Percentiles rank a stretch among this genome's conserved stretches.
phyloP scores from a whole-genome alignment of 1,140 invertebrate species.

The Brachionus calyciflorus region DNA sequence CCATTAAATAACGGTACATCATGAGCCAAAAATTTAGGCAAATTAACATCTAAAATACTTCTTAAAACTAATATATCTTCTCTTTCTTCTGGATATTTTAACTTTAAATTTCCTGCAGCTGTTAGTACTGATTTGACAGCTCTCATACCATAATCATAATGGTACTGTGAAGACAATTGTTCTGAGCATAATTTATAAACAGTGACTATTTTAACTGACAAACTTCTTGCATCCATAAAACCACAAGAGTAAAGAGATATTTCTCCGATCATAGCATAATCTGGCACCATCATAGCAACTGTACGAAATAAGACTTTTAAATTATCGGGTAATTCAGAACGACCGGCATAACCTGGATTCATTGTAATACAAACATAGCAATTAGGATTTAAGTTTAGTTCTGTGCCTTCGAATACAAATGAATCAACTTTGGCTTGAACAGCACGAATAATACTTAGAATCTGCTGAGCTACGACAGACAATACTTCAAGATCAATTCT shows the following conservation, averaged over 20 bases:
- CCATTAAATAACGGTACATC: constrained; percentile 62
- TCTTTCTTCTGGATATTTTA: constrained; percentile 60
- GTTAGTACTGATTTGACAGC: constrained; percentile 62
- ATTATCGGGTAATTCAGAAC: constrained; percentile 62
- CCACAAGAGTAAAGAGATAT: constrained; percentile 62
- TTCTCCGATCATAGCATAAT: constrained; percentile 64
- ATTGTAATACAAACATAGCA: constrained; percentile 63
- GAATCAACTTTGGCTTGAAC: constrained; percentile 56
- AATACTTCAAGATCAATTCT: constrained; percentile 62
- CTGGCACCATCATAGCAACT: constrained; percentile 87
- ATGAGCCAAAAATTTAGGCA: constrained; percentile 62
- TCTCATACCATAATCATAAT: constrained; percentile 63
- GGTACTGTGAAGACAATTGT: constrained; percentile 61
- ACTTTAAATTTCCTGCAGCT: constrained; percentile 61
- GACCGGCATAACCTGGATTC: constrained; percentile 63
- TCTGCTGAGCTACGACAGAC: constrained; percentile 63
- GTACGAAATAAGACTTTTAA: constrained; percentile 65
- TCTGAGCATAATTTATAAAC: constrained; percentile 61
- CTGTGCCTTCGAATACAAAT: constrained; percentile 61
- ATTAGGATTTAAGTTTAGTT: constrained; percentile 58
- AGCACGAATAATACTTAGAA: constrained; percentile 61
- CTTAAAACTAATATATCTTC: constrained; percentile 61
- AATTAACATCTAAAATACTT: constrained; percentile 62
- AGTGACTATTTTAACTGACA: constrained; percentile 62
- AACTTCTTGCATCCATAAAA: constrained; percentile 59